These are phyloP conservation scores for Podocnemis expansa DNA, from an alignment of 2,113 vertebrate genomes.

Conservation along the genomic window DNA sequence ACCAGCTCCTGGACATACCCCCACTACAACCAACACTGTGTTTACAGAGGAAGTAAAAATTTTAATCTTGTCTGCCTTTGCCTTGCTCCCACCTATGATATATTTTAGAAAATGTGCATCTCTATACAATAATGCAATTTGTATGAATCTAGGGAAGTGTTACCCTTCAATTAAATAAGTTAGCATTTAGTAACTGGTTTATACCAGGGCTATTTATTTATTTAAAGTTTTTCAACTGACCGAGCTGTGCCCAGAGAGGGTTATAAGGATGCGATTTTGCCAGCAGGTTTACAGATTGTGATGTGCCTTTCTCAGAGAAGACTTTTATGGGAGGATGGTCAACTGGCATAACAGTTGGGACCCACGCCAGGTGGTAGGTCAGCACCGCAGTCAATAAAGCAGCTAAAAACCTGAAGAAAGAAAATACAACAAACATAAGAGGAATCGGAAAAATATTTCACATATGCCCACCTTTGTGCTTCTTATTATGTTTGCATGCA, in stretches of 20 bases:
- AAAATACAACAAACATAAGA: background rate
- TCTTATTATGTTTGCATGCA: background rate
- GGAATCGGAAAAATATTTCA: background rate
- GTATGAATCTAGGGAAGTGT: background rate
- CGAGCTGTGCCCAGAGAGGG: slow-evolving; percentile 90
- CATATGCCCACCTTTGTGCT: background rate
- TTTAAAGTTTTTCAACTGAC: slow-evolving; percentile 72
- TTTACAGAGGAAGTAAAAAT: background rate
- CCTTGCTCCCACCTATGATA: background rate
- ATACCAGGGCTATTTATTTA: background rate
- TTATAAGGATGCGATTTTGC: slow-evolving; percentile 90
- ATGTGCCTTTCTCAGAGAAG: slow-evolving; percentile 85
- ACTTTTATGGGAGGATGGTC: slow-evolving; percentile 84
- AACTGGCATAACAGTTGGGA: slow-evolving; percentile 89
- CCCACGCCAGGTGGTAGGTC: slow-evolving; percentile 90
- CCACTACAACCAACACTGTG: background rate
- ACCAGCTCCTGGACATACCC: background rate
- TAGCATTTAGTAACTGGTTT: background rate
- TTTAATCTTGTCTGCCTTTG: background rate
- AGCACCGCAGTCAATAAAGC: slow-evolving; percentile 88
- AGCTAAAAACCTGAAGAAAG: slow-evolving; percentile 83
- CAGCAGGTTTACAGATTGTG: slow-evolving; percentile 83
- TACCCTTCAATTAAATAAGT: background rate
- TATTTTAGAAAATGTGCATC: background rate
- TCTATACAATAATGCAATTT: background rate